Base-by-base conservation (phyloP, 2,113 vertebrate genomes). In the Apteryx owenii region DNA sequence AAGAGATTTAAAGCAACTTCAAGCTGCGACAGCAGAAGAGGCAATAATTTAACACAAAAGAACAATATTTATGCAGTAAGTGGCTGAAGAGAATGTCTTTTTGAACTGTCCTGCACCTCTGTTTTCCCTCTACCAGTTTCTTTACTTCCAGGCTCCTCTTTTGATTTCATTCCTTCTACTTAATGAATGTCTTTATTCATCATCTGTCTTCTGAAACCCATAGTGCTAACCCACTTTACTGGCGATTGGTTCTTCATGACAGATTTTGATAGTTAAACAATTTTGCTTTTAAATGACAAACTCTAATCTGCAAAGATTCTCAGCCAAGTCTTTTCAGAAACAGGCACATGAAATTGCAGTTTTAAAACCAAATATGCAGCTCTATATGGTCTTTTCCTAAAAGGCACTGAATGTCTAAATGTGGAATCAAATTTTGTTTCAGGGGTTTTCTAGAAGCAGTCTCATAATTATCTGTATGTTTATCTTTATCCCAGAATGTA, bases 1-100 rank as follows among this genome's bases (percentile, higher is more conserved):
- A 81, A 80, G 48, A 79, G 31, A 65, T 95, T 68, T 48, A 75
- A 93, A 95, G 44, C 73, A 94, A 88, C 48, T 81, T 89, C 72
- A 86, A 79, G 31, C 19, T 92, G 40, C 0, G 0, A 31, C 6
- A 71, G 65, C 38, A 78, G 68, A 88, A 71, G 15, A 76, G 42
- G 31, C 38, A 84, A 76, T 92, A 86, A 89, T 18, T 88, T 83
- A 89, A 72, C 38, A 82, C 38, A 81, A 64, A 83, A 86, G 15
- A 75, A 22, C 1, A 86, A 69, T 64, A 81, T 90, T 92, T 90
- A 54, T 78, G 46, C 44, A 88, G 38, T 69, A 85, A 53, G 4
- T 50, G 15, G 12, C 79, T 79, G 22, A 48, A 89, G 10, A 82
- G 12, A 76, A 65, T 36, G 58, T 19, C 51, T 76, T 94, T 92